Evolutionary conservation across 2,797 vertebrate species (phyloP), one percentile per base, ranked within the genome.

Genomic region (Xyrichtys novacula): DNA sequence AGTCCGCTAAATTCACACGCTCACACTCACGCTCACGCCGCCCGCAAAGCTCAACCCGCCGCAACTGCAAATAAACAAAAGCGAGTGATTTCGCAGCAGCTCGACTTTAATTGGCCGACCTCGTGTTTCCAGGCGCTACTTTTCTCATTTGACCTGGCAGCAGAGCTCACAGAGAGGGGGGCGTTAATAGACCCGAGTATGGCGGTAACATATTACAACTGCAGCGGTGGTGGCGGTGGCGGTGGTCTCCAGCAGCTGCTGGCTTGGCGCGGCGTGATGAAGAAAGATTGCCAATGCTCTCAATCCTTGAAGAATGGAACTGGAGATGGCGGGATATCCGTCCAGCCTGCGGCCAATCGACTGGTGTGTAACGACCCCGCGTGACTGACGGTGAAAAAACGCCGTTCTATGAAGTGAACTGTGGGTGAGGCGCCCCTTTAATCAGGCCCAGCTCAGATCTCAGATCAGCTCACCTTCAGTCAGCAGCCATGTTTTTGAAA

Each of bases 381-480:
- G 1, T 85, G 74, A 81, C 62, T 81, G 74, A 85, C 71, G 83
- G 57, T 9, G 48, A 74, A 65, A 74, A 62, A 61, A 28, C 16
- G 19, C 74, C 76, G n/a, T 81, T 72, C 65, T 65, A 47, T 77
- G 67, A 83, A 64, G 81, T 70, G 66, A 72, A 52, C 72, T 72
- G 72, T 81, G 54, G 65, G 66, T 84, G 56, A 71, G 58, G 23
- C 6, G 63, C 38, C n/a, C n/a, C 71, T 84, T 80, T 81, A 80
- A 86, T 87, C 80, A 79, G 70, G 58, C 57, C 82, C 68, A 56
- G 69, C 71, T 75, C 39, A 71, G 74, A 84, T 85, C 65, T 83
- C 70, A 80, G 79, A 81, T 87, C 71, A 11, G 12, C 32, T 74
- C 67, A 84, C 87, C 83, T 90, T 81, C 81, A 59, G 74, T 76